phyloP scores from a whole-genome alignment of 1,140 invertebrate species.

The Andrena cerasifolii region DNA sequence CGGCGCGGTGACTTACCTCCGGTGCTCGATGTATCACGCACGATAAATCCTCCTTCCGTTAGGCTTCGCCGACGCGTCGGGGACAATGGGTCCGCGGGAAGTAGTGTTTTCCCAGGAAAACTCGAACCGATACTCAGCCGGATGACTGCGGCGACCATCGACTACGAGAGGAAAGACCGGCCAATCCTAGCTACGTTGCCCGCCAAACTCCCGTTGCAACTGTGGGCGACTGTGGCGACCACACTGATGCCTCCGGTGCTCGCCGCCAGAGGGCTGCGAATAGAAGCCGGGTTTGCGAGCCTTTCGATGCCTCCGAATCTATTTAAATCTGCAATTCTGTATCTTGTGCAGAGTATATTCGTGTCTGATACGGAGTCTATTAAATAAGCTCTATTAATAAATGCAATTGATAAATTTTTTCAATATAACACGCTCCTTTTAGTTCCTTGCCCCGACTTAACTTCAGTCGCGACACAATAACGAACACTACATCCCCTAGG shows the following conservation, averaged over 20 bases:
- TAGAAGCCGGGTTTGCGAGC: neutral
- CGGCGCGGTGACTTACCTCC: conserved; percentile 57
- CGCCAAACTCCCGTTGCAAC: conserved; percentile 54
- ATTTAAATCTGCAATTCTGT: neutral
- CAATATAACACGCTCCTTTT: neutral
- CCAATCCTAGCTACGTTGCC: conserved; percentile 64
- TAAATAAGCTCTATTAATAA: neutral
- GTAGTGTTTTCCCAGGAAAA: conserved; percentile 71
- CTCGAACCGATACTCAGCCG: conserved; percentile 72
- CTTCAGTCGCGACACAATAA: conserved; percentile 16
- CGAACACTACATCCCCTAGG: too few relatives aligned
- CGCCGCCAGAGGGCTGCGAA: neutral
- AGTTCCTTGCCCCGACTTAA: neutral
- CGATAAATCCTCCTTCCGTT: conserved; percentile 39
- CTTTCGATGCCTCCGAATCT: neutral
- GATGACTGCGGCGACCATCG: conserved; percentile 69
- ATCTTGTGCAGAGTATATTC: neutral
- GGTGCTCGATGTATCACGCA: conserved; percentile 18
- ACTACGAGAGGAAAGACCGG: conserved; percentile 68
- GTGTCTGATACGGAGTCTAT: too few relatives aligned
- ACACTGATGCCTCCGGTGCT: neutral
- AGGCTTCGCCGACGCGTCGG: conserved; percentile 53
- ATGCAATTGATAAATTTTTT: neutral
- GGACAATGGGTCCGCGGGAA: conserved; percentile 66
- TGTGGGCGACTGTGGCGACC: neutral